These are phyloP conservation scores for Microchrysa polita DNA, from an alignment of 2,888 invertebrate species.

Conservation along the genomic window DNA sequence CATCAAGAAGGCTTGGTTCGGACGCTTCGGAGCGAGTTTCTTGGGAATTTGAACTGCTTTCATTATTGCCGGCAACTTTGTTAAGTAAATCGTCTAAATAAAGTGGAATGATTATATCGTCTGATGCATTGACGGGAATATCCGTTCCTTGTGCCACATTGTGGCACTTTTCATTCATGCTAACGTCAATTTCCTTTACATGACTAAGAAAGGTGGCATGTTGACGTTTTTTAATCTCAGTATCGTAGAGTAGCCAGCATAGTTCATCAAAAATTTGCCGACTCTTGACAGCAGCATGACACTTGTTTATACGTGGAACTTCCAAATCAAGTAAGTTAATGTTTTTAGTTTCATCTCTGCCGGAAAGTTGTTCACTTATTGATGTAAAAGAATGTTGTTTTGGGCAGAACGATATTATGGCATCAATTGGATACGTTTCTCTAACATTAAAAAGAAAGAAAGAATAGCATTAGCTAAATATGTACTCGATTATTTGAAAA, in stretches of 20 bases:
- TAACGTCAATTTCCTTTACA: slow-evolving; percentile 33
- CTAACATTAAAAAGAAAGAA: slow-evolving; percentile 11
- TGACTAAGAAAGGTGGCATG: slow-evolving; percentile 35
- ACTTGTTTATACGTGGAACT: slow-evolving; percentile 30
- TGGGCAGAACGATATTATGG: neutral
- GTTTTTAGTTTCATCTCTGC: neutral
- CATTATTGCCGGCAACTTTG: neutral
- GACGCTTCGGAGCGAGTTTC: no score
- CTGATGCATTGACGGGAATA: slow-evolving; percentile 28
- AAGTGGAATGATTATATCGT: slow-evolving; percentile 32
- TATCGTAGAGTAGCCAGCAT: slow-evolving; percentile 44
- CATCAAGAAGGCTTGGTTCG: no score
- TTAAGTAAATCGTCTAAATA: slow-evolving; percentile 44
- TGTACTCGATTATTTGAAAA: no score
- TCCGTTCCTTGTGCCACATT: neutral
- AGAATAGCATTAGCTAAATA: neutral
- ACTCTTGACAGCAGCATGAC: neutral
- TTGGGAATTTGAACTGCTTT: no score
- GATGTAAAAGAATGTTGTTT: neutral
- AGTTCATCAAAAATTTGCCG: slow-evolving; percentile 42
- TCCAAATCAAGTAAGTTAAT: neutral
- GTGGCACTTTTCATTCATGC: neutral
- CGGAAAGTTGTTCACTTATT: neutral
- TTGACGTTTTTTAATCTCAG: slow-evolving; percentile 28
- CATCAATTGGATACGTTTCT: slow-evolving; percentile 23